Conservation (phyloP, 2,113 vertebrate genomes). For the Ivindomyrus marchei region DNA sequence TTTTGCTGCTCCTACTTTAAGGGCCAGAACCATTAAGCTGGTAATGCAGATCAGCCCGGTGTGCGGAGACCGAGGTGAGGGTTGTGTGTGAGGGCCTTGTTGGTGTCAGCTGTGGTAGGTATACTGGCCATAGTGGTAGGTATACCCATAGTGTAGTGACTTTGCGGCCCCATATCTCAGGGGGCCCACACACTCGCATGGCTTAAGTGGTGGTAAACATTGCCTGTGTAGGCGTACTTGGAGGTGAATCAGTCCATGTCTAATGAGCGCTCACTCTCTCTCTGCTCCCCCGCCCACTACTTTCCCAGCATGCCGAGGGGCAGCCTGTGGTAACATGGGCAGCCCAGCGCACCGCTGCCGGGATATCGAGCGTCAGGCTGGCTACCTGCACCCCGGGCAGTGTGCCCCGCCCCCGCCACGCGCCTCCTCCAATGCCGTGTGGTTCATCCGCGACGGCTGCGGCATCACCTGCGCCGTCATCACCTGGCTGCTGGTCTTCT, state of each 20-base stretch:
- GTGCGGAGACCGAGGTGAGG: neutral
- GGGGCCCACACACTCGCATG: neutral
- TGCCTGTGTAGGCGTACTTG: neutral
- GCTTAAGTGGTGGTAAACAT: neutral
- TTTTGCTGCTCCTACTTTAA: neutral
- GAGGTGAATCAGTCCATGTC: neutral
- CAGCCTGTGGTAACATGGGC: conserved; percentile 74
- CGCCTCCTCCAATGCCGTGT: conserved; percentile 69
- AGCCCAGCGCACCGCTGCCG: conserved; percentile 76
- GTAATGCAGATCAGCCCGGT: neutral
- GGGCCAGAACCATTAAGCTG: neutral
- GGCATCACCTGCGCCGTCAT: conserved; percentile 88
- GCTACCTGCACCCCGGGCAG: conserved; percentile 88
- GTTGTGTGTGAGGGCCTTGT: neutral
- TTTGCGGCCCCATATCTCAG: neutral
- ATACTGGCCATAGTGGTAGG: neutral
- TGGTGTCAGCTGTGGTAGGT: neutral
- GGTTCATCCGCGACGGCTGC: conserved; percentile 95
- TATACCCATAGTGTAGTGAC: neutral
- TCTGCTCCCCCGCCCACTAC: neutral
- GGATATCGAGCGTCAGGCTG: conserved; percentile 90
- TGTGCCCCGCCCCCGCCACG: conserved; percentile 75
- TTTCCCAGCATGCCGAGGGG: conserved; percentile 71
- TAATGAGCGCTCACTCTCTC: neutral
- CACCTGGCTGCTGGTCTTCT: conserved; percentile 94